Evolutionary conservation across 2,888 invertebrate genomes (phyloP).

Genomic region (Tromatobia lineatoria): DNA sequence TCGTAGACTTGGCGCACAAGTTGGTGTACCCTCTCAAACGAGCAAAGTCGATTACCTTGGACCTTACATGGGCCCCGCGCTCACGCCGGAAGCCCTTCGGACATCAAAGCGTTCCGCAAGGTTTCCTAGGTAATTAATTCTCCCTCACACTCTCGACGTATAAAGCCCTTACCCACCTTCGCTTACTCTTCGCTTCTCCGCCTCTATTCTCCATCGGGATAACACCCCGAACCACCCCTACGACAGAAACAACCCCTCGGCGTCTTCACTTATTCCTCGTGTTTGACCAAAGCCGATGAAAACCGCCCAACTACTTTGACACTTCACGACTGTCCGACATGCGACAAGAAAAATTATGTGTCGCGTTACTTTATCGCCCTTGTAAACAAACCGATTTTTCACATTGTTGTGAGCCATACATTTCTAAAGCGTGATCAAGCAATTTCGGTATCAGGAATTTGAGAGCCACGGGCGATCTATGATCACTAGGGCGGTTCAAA

Average conservation of each 20-base stretch:
- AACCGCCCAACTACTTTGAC: neutral
- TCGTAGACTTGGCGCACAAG: slow-evolving; percentile 43
- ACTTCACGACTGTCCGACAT: slow-evolving; percentile 51
- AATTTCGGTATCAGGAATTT: slow-evolving; percentile 37
- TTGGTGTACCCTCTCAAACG: slow-evolving; percentile 65
- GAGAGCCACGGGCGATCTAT: neutral
- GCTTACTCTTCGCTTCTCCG: slow-evolving; percentile 9
- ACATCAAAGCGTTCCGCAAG: slow-evolving; percentile 82
- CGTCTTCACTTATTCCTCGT: slow-evolving; percentile 14
- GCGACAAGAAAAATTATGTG: slow-evolving; percentile 70
- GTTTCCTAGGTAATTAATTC: slow-evolving; percentile 81
- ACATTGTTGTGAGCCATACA: slow-evolving; percentile 13
- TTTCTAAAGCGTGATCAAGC: slow-evolving; percentile 31
- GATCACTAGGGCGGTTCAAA: neutral
- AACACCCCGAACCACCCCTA: slow-evolving; percentile 8
- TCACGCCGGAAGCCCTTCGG: slow-evolving; percentile 79
- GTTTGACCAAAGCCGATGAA: slow-evolving; percentile 5
- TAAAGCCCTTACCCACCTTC: slow-evolving; percentile 64
- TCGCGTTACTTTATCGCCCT: slow-evolving; percentile 64
- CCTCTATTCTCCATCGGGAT: slow-evolving; percentile 1
- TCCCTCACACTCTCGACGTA: slow-evolving; percentile 52
- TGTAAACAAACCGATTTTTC: slow-evolving; percentile 51
- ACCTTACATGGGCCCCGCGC: slow-evolving; percentile 74
- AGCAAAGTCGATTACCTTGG: slow-evolving; percentile 82
- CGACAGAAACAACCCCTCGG: neutral